A percentile compares a stretch with the other conserved stretches of the same genome.
phyloP scores from a whole-genome alignment of 1,140 invertebrate genomes.

The Mercenaria mercenaria region DNA sequence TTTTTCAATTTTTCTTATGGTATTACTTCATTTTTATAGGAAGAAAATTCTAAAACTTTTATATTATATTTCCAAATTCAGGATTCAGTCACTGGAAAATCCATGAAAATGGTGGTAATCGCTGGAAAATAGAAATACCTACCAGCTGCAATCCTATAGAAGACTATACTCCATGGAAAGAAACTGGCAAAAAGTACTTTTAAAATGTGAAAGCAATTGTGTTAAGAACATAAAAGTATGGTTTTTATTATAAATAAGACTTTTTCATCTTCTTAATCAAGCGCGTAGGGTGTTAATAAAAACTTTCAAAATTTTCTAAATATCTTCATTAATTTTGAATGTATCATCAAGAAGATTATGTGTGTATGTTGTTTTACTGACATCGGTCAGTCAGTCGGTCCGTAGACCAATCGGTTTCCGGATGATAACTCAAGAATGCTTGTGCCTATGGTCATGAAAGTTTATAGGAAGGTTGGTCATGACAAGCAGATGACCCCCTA shows the following conservation, averaged over 20 bases:
- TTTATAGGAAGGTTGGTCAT: too few relatives aligned
- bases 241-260: too few relatives aligned
- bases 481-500: too few relatives aligned
- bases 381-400: too few relatives aligned
- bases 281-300: background rate
- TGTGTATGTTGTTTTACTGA: background rate
- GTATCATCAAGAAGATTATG: background rate
- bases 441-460: background rate
- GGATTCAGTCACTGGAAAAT: slow-evolving; percentile 48
- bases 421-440: too few relatives aligned
- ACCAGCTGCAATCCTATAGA: slow-evolving; percentile 29
- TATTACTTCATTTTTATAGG: too few relatives aligned
- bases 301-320: background rate
- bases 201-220: too few relatives aligned
- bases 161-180: background rate
- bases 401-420: too few relatives aligned
- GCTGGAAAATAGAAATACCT: slow-evolving; percentile 25
- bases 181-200: background rate
- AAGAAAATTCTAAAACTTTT: background rate
- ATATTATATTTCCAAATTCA: background rate
- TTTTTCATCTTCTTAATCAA: too few relatives aligned
- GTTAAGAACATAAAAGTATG: too few relatives aligned
- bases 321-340: background rate
- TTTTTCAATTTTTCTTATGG: background rate
- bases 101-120: slow-evolving; percentile 39